These are phyloP conservation scores for Aricia artaxerxes DNA, from an alignment of 2,888 invertebrate species.

Conservation along the genomic window DNA sequence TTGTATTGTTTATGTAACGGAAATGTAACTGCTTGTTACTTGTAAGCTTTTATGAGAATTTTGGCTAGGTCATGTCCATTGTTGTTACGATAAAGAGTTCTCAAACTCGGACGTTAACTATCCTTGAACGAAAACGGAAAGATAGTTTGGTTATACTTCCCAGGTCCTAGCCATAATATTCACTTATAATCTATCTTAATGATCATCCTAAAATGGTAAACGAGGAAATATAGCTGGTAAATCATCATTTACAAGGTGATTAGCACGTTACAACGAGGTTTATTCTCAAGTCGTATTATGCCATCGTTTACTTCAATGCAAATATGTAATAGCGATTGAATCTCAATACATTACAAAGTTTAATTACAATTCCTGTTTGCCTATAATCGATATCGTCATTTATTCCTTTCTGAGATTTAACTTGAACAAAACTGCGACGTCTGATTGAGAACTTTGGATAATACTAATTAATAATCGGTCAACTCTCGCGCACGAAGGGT, in stretches of 20 bases:
- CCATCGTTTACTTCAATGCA: slow-evolving; percentile 33
- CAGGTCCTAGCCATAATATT: slow-evolving; percentile 5
- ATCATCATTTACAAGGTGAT: slow-evolving; percentile 40
- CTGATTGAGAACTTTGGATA: too few species aligned
- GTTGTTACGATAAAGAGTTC: slow-evolving; percentile 6
- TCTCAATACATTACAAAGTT: slow-evolving; percentile 40
- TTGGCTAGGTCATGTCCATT: slow-evolving; percentile 10
- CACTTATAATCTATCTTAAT: slow-evolving; percentile 18
- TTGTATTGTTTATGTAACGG: background rate
- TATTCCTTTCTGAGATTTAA: slow-evolving; percentile 31
- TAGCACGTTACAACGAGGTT: slow-evolving; percentile 41
- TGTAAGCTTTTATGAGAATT: slow-evolving; percentile 16
- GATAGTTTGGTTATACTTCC: slow-evolving; percentile 9
- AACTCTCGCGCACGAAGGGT: too few species aligned
- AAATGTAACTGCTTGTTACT: slow-evolving; percentile 1
- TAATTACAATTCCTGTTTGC: slow-evolving; percentile 53
- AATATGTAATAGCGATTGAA: slow-evolving; percentile 37
- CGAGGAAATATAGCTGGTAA: slow-evolving; percentile 38
- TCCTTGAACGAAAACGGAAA: slow-evolving; percentile 4
- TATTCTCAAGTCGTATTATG: slow-evolving; percentile 34
- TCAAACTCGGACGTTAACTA: slow-evolving; percentile 15
- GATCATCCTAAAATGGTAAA: slow-evolving; percentile 38
- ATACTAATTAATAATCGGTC: too few species aligned
- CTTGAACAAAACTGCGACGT: background rate
- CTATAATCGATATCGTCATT: slow-evolving; percentile 48